A percentile compares a stretch with the other conserved stretches of the same genome.
These are phyloP conservation scores for Leptobrachium leishanense DNA, from an alignment of 2,113 vertebrate genomes.

Conservation along the genomic window DNA sequence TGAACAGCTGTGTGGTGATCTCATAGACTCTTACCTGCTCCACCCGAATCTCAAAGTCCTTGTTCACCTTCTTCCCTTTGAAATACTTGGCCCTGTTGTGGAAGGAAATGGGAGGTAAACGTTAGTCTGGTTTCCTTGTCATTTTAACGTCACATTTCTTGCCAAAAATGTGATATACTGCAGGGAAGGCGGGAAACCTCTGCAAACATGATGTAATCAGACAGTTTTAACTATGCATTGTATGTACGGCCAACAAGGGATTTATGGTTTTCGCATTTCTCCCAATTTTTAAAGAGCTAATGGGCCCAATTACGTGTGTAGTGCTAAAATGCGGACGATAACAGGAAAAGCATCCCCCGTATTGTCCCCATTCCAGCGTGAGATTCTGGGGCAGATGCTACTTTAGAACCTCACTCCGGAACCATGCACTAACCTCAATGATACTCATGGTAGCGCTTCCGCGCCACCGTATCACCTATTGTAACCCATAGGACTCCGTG, in stretches of 20 bases:
- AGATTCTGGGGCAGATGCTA: too few relatives aligned
- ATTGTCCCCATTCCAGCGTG: too few relatives aligned
- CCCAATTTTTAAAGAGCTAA: too few relatives aligned
- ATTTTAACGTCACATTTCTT: background rate
- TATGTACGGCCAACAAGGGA: background rate
- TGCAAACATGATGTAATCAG: background rate
- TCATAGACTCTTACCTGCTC: slow-evolving; percentile 82
- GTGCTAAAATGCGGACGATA: too few relatives aligned
- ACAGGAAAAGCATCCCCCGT: too few relatives aligned
- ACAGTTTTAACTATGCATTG: background rate
- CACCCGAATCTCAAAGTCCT: slow-evolving; percentile 89
- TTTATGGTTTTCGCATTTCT: too few relatives aligned
- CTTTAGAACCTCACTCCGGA: too few relatives aligned
- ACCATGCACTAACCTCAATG: too few relatives aligned
- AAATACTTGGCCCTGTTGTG: slow-evolving; percentile 87
- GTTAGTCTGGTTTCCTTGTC: slow-evolving; percentile 13
- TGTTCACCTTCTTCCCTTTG: slow-evolving; percentile 88
- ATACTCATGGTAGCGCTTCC: too few relatives aligned
- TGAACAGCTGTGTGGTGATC: background rate
- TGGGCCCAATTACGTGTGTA: too few relatives aligned
- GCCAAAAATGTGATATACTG: slow-evolving; percentile 1
- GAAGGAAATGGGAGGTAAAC: slow-evolving; percentile 30
- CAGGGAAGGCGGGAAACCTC: background rate
- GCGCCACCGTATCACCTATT: too few relatives aligned
- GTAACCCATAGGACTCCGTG: too few relatives aligned